These are phyloP conservation scores for Iphiclides podalirius DNA, from an alignment of 2,888 invertebrate genomes.

Conservation along the genomic window DNA sequence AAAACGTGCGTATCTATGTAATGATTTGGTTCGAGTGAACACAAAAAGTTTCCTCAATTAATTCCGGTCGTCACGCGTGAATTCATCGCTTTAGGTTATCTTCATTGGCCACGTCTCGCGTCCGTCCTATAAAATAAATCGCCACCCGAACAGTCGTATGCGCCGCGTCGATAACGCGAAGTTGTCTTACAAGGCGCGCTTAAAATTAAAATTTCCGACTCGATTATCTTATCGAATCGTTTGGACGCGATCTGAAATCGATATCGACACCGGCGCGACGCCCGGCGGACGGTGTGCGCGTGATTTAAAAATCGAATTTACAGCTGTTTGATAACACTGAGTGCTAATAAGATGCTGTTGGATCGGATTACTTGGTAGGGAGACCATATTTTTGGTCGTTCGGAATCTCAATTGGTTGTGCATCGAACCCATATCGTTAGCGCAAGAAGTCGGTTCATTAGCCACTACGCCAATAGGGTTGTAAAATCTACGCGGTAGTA, in stretches of 20 bases:
- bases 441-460: no score
- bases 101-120: constrained; percentile 6
- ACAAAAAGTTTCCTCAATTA: constrained; percentile 6
- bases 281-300: constrained; percentile 12
- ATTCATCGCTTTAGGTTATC: constrained; percentile 13
- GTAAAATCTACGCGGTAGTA: no score
- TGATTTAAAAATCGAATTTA: constrained; percentile 21
- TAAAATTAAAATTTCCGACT: constrained; percentile 23
- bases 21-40: no score
- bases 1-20: no score
- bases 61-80: constrained; percentile 3
- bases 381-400: neutral
- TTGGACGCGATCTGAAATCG: constrained; percentile 20
- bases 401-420: no score
- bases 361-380: constrained; percentile 11
- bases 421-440: no score
- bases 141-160: constrained; percentile 7
- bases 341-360: constrained; percentile 12
- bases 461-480: no score
- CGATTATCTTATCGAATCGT: constrained; percentile 21
- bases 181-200: constrained; percentile 8
- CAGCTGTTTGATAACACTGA: constrained; percentile 7
- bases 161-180: constrained; percentile 9
- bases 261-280: constrained; percentile 8
- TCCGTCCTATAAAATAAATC: constrained; percentile 21